Conservation (phyloP, 2,888 invertebrate species). For the Cerastis leucographa region DNA sequence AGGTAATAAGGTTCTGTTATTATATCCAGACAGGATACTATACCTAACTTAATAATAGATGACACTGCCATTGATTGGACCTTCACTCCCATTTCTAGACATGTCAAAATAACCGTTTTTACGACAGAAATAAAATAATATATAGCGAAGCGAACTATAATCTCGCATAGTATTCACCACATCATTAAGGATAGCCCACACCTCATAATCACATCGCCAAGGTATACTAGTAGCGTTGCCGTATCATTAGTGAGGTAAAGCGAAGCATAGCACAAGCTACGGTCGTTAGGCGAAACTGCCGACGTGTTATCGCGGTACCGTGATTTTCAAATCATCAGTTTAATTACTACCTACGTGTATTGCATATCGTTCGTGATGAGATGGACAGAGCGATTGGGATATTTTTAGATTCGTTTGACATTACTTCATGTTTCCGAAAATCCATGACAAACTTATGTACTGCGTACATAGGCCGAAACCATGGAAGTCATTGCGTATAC, state of each 20-base stretch:
- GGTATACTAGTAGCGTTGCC: constrained; percentile 18
- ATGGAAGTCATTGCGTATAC: neutral
- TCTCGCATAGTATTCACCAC: constrained; percentile 25
- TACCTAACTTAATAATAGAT: constrained; percentile 4
- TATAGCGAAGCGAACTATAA: constrained; percentile 5
- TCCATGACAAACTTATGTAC: neutral
- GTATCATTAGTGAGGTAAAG: constrained; percentile 33
- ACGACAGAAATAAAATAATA: constrained; percentile 15
- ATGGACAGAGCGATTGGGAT: neutral
- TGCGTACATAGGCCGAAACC: neutral
- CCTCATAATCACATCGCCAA: constrained; percentile 25
- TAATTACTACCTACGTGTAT: constrained; percentile 28
- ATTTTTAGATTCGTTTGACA: neutral
- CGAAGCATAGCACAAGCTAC: constrained; percentile 12
- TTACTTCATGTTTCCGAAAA: neutral
- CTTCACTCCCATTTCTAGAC: neutral
- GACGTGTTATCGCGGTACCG: constrained; percentile 17
- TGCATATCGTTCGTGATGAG: constrained; percentile 1
- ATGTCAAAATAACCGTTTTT: constrained; percentile 13
- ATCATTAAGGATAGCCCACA: constrained; percentile 34
- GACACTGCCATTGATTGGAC: neutral
- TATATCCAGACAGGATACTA: neutral
- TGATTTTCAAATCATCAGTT: constrained; percentile 34
- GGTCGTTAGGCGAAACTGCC: constrained; percentile 24
- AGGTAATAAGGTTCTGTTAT: neutral